Evolutionary conservation across 2,113 vertebrate species (phyloP).

Genomic region (Okapia johnstoni): DNA sequence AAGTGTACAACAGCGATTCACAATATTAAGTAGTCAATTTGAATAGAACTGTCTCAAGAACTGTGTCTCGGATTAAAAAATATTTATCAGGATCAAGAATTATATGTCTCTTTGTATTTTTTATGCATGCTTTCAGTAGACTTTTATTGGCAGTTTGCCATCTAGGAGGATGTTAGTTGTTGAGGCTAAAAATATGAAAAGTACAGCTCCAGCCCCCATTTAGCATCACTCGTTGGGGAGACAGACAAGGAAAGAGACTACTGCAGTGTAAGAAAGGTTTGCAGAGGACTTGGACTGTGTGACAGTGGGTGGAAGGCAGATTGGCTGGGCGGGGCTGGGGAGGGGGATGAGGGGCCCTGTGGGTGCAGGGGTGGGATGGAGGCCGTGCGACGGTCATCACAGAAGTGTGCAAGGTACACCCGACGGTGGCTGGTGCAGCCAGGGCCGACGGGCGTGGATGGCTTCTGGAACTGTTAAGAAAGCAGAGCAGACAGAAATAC

Average conservation of each 20-base stretch:
- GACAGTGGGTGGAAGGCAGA: neutral
- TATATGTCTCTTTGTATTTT: neutral
- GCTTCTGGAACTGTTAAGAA: neutral
- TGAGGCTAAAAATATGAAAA: neutral
- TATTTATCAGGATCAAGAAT: neutral
- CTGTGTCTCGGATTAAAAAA: neutral
- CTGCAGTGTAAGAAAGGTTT: neutral
- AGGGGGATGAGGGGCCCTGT: neutral
- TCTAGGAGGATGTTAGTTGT: neutral
- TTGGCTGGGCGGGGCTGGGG: neutral
- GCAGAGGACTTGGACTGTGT: neutral
- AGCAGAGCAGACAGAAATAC: neutral
- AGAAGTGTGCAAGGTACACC: neutral
- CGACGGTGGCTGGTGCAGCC: neutral
- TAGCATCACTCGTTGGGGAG: neutral
- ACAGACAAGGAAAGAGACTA: neutral
- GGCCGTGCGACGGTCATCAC: neutral
- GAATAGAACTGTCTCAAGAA: neutral
- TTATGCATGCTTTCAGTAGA: neutral
- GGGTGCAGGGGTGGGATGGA: neutral
- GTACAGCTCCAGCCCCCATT: neutral
- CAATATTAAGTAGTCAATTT: neutral
- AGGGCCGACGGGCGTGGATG: neutral
- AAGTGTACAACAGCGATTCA: neutral
- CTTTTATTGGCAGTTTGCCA: neutral